These are phyloP conservation scores for Trinorchestia longiramus DNA, from an alignment of 1,140 invertebrate genomes.

Conservation along the genomic window DNA sequence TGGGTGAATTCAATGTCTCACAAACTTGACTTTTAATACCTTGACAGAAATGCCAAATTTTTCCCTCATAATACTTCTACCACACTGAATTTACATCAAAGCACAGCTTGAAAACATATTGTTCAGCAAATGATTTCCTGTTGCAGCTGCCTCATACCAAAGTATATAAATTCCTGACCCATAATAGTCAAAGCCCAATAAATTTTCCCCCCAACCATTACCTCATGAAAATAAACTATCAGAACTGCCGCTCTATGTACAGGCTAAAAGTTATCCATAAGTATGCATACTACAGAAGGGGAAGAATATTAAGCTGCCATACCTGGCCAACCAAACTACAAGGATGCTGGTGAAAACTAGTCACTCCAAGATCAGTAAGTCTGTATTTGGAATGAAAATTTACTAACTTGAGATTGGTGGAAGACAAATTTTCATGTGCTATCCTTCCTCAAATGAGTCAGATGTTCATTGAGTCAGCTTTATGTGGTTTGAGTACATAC, in stretches of 20 bases:
- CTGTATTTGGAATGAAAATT: too few species aligned
- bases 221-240: background rate
- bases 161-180: background rate
- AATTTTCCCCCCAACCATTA: background rate
- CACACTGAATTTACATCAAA: background rate
- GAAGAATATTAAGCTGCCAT: background rate
- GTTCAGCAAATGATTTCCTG: background rate
- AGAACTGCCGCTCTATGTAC: background rate
- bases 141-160: background rate
- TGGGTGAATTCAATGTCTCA: too few species aligned
- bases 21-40: too few species aligned
- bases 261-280: background rate
- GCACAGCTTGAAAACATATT: background rate
- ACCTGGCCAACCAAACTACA: background rate
- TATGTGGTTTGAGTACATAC: too few species aligned
- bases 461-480: too few species aligned
- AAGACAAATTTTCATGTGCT: too few species aligned
- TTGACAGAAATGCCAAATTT: too few species aligned
- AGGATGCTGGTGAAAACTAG: too few species aligned
- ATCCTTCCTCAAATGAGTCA: too few species aligned
- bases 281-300: background rate
- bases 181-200: background rate
- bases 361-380: too few species aligned
- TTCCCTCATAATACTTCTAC: background rate
- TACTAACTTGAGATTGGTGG: too few species aligned